Evolutionary conservation across 1,140 invertebrate species (phyloP).

Genomic region (Drosophila repleta): DNA sequence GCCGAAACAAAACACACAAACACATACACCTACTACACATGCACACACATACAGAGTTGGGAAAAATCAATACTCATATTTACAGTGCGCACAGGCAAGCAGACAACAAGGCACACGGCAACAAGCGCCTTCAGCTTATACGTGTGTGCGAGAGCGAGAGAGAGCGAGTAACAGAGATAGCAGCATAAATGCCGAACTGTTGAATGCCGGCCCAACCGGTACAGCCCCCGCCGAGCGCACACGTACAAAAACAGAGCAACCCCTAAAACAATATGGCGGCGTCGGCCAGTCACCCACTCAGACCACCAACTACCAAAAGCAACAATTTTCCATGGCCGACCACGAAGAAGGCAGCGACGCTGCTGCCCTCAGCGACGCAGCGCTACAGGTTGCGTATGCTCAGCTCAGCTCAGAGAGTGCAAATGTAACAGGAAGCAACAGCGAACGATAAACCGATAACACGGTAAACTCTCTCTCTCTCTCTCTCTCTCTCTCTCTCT

Average conservation of each 20-base stretch:
- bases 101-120: constrained; percentile 25
- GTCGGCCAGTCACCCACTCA: constrained; percentile 54
- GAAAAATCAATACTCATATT: constrained; percentile 79
- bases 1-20: constrained; percentile 15
- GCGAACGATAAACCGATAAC: constrained; percentile 42
- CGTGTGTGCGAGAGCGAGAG: constrained; percentile 3
- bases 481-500: neutral
- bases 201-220: constrained; percentile 71
- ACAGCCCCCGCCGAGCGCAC: constrained; percentile 15
- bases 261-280: constrained; percentile 80
- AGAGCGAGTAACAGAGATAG: constrained; percentile 21
- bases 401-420: constrained; percentile 38
- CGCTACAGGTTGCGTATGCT: constrained; percentile 53
- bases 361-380: constrained; percentile 39
- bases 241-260: constrained; percentile 37
- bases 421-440: constrained; percentile 55
- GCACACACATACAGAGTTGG: constrained; percentile 12
- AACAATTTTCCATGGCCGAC: constrained; percentile 57
- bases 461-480: neutral
- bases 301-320: constrained; percentile 36
- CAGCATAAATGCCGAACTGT: constrained; percentile 71
- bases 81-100: constrained; percentile 34
- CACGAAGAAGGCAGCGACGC: too few relatives aligned
- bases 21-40: neutral
- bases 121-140: neutral